phyloP scores from a whole-genome alignment of 2,113 vertebrate species.

The Chaenocephalus aceratus region DNA sequence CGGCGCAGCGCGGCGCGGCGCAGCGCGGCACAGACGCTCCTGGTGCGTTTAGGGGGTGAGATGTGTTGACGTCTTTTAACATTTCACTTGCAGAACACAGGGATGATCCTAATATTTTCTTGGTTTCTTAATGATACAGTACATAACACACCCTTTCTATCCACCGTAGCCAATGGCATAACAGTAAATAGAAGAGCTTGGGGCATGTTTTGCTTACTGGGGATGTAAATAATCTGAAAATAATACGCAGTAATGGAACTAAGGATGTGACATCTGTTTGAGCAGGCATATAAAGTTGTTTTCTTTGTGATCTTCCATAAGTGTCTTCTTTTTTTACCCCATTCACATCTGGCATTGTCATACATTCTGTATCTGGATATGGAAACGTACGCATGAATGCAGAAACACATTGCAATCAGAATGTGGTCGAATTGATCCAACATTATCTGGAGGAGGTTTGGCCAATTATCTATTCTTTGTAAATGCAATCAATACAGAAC shows the following conservation, averaged over 20 bases:
- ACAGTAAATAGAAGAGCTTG: background rate
- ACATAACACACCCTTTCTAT: conserved; percentile 1
- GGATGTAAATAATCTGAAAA: background rate
- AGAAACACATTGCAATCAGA: background rate
- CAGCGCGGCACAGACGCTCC: too few species aligned
- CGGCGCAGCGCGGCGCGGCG: too few species aligned
- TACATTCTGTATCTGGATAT: background rate
- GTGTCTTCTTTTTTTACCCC: background rate
- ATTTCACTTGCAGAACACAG: background rate
- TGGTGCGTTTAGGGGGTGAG: background rate
- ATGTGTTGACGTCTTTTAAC: conserved; percentile 32
- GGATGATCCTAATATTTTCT: background rate
- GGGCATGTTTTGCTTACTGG: background rate
- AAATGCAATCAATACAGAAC: background rate
- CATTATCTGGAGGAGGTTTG: background rate
- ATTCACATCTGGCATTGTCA: background rate
- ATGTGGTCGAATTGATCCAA: background rate
- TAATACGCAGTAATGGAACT: background rate
- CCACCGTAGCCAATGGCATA: conserved; percentile 21
- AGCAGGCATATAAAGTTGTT: background rate
- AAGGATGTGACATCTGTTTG: background rate
- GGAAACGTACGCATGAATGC: background rate
- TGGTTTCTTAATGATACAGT: conserved; percentile 7
- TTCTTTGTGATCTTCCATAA: background rate
- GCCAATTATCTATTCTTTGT: background rate